Evolutionary conservation across 2,113 vertebrate genomes (phyloP).

Genomic region (Muntiacus reevesi): DNA sequence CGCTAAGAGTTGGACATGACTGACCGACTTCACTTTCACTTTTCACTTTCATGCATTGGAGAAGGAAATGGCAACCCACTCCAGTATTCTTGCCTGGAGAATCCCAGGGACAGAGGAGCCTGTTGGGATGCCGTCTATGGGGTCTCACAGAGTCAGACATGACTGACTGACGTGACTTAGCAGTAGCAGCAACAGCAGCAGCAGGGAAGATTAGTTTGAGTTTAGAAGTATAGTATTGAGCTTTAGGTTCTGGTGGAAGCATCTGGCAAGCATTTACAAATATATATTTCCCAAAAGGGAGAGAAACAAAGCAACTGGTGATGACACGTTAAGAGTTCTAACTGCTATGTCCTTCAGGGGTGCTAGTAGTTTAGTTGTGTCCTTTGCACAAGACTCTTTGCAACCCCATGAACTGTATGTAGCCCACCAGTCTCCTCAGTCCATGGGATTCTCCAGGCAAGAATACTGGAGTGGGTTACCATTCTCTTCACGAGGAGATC

Average conservation of each 20-base stretch:
- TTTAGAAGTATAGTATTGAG: neutral
- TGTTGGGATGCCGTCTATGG: too few relatives aligned
- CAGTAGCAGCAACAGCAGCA: too few relatives aligned
- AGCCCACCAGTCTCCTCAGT: neutral
- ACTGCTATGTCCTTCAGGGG: neutral
- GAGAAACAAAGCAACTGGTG: neutral
- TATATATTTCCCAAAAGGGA: neutral
- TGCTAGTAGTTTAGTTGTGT: neutral
- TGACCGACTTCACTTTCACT: too few relatives aligned
- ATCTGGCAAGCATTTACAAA: neutral
- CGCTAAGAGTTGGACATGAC: too few relatives aligned
- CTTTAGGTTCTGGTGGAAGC: neutral
- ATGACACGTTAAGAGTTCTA: neutral
- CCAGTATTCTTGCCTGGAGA: too few relatives aligned
- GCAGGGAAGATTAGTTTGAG: neutral
- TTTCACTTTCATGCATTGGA: too few relatives aligned
- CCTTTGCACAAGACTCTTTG: neutral
- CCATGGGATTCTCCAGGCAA: neutral
- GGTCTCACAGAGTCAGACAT: too few relatives aligned
- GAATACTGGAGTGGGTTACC: neutral
- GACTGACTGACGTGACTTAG: too few relatives aligned
- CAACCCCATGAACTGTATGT: neutral
- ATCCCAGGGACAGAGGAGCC: too few relatives aligned
- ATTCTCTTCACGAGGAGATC: neutral
- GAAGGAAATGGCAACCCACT: too few relatives aligned